Percentiles rank a stretch among this genome's conserved stretches.
Conservation (phyloP, 2,888 invertebrate species). For the Hermodice carunculata region DNA sequence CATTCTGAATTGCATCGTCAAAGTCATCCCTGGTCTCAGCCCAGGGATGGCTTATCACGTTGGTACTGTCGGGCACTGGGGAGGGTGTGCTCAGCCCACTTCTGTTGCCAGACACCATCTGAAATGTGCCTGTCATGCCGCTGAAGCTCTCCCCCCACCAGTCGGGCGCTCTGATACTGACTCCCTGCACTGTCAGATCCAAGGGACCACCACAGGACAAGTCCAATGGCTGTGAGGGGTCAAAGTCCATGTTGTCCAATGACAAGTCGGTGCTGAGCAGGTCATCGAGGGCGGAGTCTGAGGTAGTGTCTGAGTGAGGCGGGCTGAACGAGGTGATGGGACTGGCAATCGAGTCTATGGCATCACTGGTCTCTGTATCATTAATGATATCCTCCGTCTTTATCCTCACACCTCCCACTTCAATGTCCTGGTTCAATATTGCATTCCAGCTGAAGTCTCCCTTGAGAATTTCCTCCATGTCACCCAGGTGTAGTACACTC, state of each 20-base stretch:
- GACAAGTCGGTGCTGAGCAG: conserved; percentile 52
- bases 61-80: conserved; percentile 46
- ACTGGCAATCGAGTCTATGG: neutral
- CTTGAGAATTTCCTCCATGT: conserved; percentile 21
- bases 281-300: conserved; percentile 63
- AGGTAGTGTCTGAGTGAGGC: conserved; percentile 62
- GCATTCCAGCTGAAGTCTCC: conserved; percentile 64
- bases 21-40: conserved; percentile 46
- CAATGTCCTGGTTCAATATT: conserved; percentile 65
- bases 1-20: conserved; percentile 56
- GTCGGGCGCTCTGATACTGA: conserved; percentile 64
- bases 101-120: neutral
- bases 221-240: conserved; percentile 46
- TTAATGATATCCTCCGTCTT: conserved; percentile 65
- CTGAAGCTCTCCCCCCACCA: conserved; percentile 64
- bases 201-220: conserved; percentile 53
- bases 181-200: conserved; percentile 66
- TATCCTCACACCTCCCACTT: conserved; percentile 60
- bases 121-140: conserved; percentile 6
- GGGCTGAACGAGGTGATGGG: conserved; percentile 57
- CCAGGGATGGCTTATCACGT: conserved; percentile 57
- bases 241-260: conserved; percentile 33
- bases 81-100: conserved; percentile 44
- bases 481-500: neutral
- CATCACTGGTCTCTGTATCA: conserved; percentile 36